These are phyloP conservation scores for Zaprionus taronus DNA, from an alignment of 1,140 invertebrate genomes.

Conservation along the genomic window DNA sequence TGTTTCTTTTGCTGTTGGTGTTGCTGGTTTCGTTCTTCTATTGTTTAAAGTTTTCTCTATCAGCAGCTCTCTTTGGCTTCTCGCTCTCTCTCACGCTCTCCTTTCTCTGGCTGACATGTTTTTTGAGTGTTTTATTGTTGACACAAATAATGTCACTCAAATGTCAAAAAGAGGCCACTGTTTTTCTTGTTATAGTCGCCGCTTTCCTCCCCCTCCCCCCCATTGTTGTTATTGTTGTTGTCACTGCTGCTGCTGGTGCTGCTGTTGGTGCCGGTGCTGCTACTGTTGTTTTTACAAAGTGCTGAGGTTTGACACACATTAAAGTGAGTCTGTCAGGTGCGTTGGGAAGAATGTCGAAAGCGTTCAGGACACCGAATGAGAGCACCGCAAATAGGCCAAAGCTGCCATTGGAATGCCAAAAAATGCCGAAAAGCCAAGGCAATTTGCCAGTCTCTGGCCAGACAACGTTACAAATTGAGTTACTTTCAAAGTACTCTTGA, in stretches of 20 bases:
- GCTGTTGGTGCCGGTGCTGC: conserved; percentile 24
- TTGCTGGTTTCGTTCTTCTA: conserved; percentile 1
- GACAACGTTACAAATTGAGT: conserved; percentile 37
- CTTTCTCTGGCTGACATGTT: conserved; percentile 36
- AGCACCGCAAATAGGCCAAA: conserved; percentile 41
- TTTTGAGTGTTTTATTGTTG: conserved; percentile 79
- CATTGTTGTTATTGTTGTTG: conserved; percentile 28
- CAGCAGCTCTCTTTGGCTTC: conserved; percentile 1
- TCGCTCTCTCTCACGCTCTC: conserved; percentile 21
- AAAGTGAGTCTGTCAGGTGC: conserved; percentile 75
- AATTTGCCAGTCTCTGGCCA: conserved; percentile 10
- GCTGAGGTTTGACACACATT: conserved; percentile 74
- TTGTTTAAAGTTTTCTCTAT: conserved; percentile 30
- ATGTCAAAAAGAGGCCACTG: conserved; percentile 77
- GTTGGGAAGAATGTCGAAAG: conserved; percentile 43
- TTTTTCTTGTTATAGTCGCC: conserved; percentile 42
- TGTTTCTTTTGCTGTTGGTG: neutral
- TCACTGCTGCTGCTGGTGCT: conserved; percentile 8
- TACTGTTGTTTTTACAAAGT: conserved; percentile 44
- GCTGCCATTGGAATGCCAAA: conserved; percentile 39
- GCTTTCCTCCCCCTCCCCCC: neutral
- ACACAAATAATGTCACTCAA: conserved; percentile 82
- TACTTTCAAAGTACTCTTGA: conserved; percentile 36
- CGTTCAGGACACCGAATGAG: conserved; percentile 7
- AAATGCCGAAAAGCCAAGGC: conserved; percentile 25